phyloP scores from a whole-genome alignment of 1,140 invertebrate species.

The Lasaia peninsularis region DNA sequence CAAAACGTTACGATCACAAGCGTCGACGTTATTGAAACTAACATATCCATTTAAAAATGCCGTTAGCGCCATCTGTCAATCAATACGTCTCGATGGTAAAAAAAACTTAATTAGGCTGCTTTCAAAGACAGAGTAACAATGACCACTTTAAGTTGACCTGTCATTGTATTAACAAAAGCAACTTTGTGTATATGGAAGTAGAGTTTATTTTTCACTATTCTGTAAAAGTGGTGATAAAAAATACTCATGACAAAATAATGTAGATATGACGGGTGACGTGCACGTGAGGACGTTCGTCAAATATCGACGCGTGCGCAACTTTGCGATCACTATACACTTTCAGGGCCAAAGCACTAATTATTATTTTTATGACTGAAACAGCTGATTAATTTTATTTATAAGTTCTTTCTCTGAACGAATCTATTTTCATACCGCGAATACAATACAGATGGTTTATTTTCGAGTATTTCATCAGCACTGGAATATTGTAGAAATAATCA shows the following conservation, averaged over 20 bases:
- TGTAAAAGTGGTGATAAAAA: conserved; percentile 21
- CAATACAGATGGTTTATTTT: not conserved
- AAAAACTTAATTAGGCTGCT: conserved; percentile 73
- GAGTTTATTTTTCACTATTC: conserved; percentile 24
- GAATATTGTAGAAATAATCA: too few relatives aligned
- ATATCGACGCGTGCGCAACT: conserved; percentile 65
- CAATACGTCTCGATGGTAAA: conserved; percentile 64
- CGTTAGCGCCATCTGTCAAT: conserved; percentile 73
- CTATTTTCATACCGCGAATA: conserved; percentile 20
- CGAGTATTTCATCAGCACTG: too few relatives aligned
- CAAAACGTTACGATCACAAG: conserved; percentile 17
- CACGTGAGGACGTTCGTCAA: conserved; percentile 60
- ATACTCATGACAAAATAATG: conserved; percentile 59
- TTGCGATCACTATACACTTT: conserved; percentile 43
- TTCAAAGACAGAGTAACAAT: conserved; percentile 58
- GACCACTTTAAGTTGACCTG: conserved; percentile 28
- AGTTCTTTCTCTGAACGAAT: conserved; percentile 17
- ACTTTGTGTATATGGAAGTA: conserved; percentile 25
- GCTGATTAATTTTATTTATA: conserved; percentile 43
- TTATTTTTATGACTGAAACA: conserved; percentile 57
- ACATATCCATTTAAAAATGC: conserved; percentile 64
- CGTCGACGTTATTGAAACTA: conserved; percentile 41
- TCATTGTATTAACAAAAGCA: conserved; percentile 19
- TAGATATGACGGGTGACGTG: conserved; percentile 53
- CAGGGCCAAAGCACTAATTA: conserved; percentile 60